A percentile compares a stretch with the other conserved stretches of the same genome.
Conservation (phyloP, 1,140 invertebrate species). For the Eriocheir sinensis region DNA sequence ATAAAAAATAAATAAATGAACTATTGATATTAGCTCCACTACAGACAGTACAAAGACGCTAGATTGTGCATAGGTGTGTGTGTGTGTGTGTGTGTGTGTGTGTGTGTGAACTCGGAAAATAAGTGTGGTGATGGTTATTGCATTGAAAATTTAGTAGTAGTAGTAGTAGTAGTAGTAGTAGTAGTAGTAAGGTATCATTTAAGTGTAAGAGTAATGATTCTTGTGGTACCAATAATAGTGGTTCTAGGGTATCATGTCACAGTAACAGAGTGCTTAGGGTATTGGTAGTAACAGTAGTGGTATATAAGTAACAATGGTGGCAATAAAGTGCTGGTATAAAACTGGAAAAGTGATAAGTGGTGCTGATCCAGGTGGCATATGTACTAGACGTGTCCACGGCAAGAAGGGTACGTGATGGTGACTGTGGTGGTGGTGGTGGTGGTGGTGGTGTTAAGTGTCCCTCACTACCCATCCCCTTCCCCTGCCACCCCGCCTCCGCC, state of each 20-base stretch:
- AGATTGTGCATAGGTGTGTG: neutral
- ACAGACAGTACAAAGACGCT: neutral
- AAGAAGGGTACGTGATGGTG: too few relatives aligned
- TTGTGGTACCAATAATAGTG: neutral
- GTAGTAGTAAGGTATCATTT: too few relatives aligned
- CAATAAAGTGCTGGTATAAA: neutral
- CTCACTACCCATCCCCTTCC: conserved; percentile 32
- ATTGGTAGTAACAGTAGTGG: neutral
- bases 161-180: neutral
- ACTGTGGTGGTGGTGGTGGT: conserved; percentile 53
- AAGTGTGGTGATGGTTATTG: too few relatives aligned
- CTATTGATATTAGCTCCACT: neutral
- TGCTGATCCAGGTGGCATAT: too few relatives aligned
- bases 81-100: conserved; percentile 45
- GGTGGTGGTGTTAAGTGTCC: conserved; percentile 29
- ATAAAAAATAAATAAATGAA: too few relatives aligned
- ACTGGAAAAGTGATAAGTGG: too few relatives aligned
- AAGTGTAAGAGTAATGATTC: neutral
- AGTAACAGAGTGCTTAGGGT: neutral
- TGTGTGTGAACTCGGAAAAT: neutral
- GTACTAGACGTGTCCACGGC: too few relatives aligned
- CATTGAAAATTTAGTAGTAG: too few relatives aligned
- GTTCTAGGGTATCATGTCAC: neutral
- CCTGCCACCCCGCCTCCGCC: neutral
- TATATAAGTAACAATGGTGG: neutral